Evolutionary conservation across 2,113 vertebrate species (phyloP), one percentile per base, ranked within the genome.

Genomic region (Coptodon bakossiorum): DNA sequence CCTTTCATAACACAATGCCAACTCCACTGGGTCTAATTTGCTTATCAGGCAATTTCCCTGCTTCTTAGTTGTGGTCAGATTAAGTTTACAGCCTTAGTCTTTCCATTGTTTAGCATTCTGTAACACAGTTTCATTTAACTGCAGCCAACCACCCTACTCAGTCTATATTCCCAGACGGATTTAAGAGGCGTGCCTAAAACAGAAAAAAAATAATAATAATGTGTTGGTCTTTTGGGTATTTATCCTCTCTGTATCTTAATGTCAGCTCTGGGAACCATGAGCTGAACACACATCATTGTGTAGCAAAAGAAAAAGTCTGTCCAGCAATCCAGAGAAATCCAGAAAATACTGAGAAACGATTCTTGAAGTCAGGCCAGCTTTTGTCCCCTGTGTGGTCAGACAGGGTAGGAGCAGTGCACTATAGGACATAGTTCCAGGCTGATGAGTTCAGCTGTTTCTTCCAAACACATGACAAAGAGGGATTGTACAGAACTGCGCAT

Each of bases 111-210:
- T 48, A 27, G 57, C 50, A 4, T 53, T 56, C 61, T 61, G 38
- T 85, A 59, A 95, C 93, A 95, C 90, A 36, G 86, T 86, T 73
- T n/a, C n/a, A 83, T 85, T 94, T 83, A 19, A 43, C 34, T 85
- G 22, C 57, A 19, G 29, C 63, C 29, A 52, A 71, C 54, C 31
- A 61, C 24, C 73, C 61, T 10, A 56, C 84, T 68, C 24, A 73
- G 38, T 57, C 59, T 61, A n/a, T 89, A 16, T 78, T 71, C n/a
- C 24, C 54, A 29, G 52, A 52, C 27, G 4, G 31, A 73, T 81
- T 56, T 14, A 53, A 43, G 19, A 43, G 27, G 40, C 1, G 19
- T 54, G 57, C 53, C 52, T 40, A 13, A 29, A 78, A 52, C 3
- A 2, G 29, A 12, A 59, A 56, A 31, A 66, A 3, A 31, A 17